Evolutionary conservation across 2,888 invertebrate species (phyloP), one percentile per base, ranked within the genome.

Genomic region (Ceramica pisi): DNA sequence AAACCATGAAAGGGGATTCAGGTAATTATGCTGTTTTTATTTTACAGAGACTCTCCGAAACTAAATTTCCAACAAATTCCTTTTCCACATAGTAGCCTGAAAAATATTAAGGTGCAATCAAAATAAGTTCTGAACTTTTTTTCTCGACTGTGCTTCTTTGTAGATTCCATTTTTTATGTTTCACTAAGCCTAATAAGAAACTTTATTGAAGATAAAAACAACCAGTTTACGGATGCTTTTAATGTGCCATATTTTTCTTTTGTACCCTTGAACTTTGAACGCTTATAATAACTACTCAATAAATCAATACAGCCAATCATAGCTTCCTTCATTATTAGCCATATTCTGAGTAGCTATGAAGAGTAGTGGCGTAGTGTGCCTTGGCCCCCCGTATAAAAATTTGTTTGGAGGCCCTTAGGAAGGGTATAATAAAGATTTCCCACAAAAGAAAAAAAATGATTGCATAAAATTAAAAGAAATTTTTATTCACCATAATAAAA

Each of bases 1-100:
- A 76, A 99, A 99, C 93, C 99, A 99, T 90, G 99, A 99, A 89
- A 97, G 99, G 82, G 99, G 99, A 26, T 99, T 99, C 85, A 96
- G 96, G 96, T 96, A 84, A 76, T 64, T 46, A 55, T 35, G n/a
- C 23, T 31, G 14, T 31, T 19, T 14, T 53, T 31, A 14, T 41
- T 35, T 35, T 56, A 35, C 5, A 56, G 35, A 62, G 7, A 35
- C 14, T 16, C 26, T 31, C 3, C n/a, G 16, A 16, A 16, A 35
- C 9, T 9, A n/a, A 9, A 3, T 6, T 21, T 6, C 10, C 8
- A 50, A 21, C 10, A 62, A 35, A 62, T 16, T 26, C 14, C 2
- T 35, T 62, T 10, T 5, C 21, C 16, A 19, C 8, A 19, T 23
- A 41, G 41, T 4, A 31, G 31, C 31, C 31, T 31, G 31, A 31